Conservation (phyloP, 2,797 vertebrate species). For the Sebastiscus tertius region DNA sequence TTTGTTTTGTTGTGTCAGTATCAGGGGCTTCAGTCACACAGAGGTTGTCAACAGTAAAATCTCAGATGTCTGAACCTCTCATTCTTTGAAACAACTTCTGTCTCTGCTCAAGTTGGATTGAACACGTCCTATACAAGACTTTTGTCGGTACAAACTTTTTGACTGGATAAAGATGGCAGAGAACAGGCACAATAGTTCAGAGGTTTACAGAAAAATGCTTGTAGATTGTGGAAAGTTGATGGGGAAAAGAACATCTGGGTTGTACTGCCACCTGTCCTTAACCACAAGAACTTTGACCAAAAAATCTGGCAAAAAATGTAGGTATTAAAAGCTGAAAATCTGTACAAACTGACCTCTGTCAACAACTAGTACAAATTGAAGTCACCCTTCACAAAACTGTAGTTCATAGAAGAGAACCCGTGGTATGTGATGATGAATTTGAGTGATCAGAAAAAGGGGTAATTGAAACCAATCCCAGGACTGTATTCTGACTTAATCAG, state of each 20-base stretch:
- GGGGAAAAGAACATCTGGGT: neutral
- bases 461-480: neutral
- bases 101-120: neutral
- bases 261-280: neutral
- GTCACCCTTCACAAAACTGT: neutral
- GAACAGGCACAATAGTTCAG: neutral
- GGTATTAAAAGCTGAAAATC: neutral
- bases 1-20: conserved; percentile 1
- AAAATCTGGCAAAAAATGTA: neutral
- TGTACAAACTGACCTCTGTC: neutral
- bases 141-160: neutral
- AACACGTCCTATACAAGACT: neutral
- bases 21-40: neutral
- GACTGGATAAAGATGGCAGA: neutral
- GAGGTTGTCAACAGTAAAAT: neutral
- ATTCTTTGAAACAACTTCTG: neutral
- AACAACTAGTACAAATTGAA: neutral
- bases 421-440: neutral
- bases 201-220: neutral
- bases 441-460: neutral
- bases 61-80: conserved; percentile 4
- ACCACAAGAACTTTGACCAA: neutral
- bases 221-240: too few relatives aligned
- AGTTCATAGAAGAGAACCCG: neutral
- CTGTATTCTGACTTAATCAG: neutral